A percentile compares a stretch with the other conserved stretches of the same genome.
Evolutionary conservation across 1,140 invertebrate species (phyloP).

Genomic region (Lordiphosa stackelbergi): DNA sequence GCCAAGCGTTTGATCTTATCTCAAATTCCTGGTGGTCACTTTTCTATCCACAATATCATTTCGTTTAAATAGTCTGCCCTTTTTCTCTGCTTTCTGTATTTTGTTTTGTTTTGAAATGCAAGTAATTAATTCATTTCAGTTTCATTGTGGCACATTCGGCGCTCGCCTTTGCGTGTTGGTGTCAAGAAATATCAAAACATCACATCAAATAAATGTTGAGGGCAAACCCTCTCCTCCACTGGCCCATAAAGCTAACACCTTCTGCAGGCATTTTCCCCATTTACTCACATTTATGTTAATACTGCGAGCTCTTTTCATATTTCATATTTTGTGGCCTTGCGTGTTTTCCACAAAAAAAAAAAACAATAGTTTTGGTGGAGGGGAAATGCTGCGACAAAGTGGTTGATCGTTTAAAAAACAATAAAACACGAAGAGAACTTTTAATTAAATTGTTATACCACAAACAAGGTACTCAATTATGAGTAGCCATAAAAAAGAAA

Average conservation of each 20-base stretch:
- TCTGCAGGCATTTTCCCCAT: slow-evolving; percentile 28
- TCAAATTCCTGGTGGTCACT: slow-evolving; percentile 74
- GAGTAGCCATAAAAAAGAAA: slow-evolving; percentile 41
- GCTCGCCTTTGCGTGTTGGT: slow-evolving; percentile 70
- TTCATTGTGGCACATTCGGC: slow-evolving; percentile 63
- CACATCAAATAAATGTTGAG: slow-evolving; percentile 77
- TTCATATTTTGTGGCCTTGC: slow-evolving; percentile 62
- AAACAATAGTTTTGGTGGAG: background rate
- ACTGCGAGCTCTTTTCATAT: slow-evolving; percentile 56
- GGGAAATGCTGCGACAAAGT: slow-evolving; percentile 57
- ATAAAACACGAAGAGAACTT: slow-evolving; percentile 64
- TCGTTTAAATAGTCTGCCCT: slow-evolving; percentile 72
- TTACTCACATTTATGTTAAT: slow-evolving; percentile 65
- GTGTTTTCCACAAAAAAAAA: slow-evolving; percentile 22
- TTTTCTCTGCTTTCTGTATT: slow-evolving; percentile 24
- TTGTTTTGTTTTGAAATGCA: slow-evolving; percentile 64
- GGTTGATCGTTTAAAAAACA: slow-evolving; percentile 75
- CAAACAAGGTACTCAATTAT: slow-evolving; percentile 49
- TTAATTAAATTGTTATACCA: slow-evolving; percentile 72
- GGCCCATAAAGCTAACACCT: slow-evolving; percentile 53
- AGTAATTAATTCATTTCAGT: slow-evolving; percentile 74
- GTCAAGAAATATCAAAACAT: slow-evolving; percentile 77
- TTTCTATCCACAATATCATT: slow-evolving; percentile 76
- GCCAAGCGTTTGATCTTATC: slow-evolving; percentile 71
- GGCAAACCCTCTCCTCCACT: slow-evolving; percentile 12